These are phyloP conservation scores for Muscicapa adusta DNA, from an alignment of 2,113 vertebrate species.

Conservation along the genomic window DNA sequence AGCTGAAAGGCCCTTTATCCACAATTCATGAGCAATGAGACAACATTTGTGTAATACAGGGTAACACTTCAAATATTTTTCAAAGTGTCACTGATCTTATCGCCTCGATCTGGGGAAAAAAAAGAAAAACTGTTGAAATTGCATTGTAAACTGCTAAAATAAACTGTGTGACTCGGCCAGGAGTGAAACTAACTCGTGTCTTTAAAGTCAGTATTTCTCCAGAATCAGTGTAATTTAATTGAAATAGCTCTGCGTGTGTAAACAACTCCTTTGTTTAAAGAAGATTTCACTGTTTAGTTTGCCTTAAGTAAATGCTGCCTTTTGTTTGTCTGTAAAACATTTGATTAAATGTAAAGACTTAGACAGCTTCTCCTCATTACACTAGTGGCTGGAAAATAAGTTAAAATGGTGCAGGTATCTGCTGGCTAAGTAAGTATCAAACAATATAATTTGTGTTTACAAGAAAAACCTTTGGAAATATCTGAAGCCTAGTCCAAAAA, in stretches of 20 bases:
- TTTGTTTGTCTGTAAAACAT: constrained; percentile 82
- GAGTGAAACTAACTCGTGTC: constrained; percentile 65
- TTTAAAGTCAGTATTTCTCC: constrained; percentile 73
- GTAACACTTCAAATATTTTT: constrained; percentile 36
- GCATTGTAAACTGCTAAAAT: constrained; percentile 53
- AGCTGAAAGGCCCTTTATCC: not conserved
- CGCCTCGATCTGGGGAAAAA: not conserved
- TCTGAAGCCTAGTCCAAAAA: not conserved
- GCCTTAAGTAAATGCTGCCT: constrained; percentile 81
- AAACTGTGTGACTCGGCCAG: constrained; percentile 24
- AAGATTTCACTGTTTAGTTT: constrained; percentile 85
- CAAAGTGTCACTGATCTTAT: constrained; percentile 22
- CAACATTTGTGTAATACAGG: not conserved
- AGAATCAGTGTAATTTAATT: constrained; percentile 80
- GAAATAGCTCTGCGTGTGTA: constrained; percentile 79
- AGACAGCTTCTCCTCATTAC: constrained; percentile 55
- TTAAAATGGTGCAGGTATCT: not conserved
- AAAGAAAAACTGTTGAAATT: constrained; percentile 61
- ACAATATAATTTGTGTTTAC: not conserved
- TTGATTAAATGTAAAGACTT: constrained; percentile 76
- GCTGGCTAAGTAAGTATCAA: not conserved
- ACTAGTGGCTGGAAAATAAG: constrained; percentile 43
- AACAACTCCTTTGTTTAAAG: constrained; percentile 81
- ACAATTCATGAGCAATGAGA: not conserved
- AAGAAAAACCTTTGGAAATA: not conserved